Evolutionary conservation across 2,888 invertebrate species (phyloP), one percentile per base, ranked within the genome.

Genomic region (Villa cingulata): DNA sequence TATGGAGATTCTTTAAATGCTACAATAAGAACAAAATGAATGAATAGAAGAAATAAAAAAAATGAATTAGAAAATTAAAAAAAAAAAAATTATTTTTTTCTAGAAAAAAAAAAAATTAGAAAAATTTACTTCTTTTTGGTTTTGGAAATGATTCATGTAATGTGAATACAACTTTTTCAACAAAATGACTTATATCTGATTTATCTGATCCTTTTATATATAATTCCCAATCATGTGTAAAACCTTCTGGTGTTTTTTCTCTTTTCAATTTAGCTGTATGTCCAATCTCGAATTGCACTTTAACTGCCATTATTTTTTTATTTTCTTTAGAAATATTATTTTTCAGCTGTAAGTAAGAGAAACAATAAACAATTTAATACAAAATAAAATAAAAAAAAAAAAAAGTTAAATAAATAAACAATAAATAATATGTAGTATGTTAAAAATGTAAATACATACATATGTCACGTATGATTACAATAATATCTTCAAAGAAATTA

Each of bases 161-260:
- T 62, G 83, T 74, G 64, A 95, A 95, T 23, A 94, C 86, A 53
- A 87, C 84, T 77, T 88, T 92, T 51, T 95, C 94, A 48, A 95
- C 82, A 74, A 88, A 96, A 64, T 86, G 79, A 61, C 86, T 82
- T 58, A 96, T 88, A 62, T 87, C 86, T 55, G 84, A 81, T 57
- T 84, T 83, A 62, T 92, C 89, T 55, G 81, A 79, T 46, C 94
- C 94, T 61, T 86, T 78, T 19, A 96, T 89, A 72, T 86, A 95
- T 46, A 96, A 83, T 68, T 89, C 88, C 96, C 96, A 96, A 68
- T 96, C 95, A 72, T 96, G 96, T 57, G 95, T 96, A 66, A 88
- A 94, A 41, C 91, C 94, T 65, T 91, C 88, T 19, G 81, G 78
- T 15, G 91, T 89, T 58, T 80, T 79, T 65, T 86, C 86, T 46